Evolutionary conservation across 2,797 vertebrate species (phyloP), one percentile per base, ranked within the genome.

Genomic region (Carcharodon carcharias): DNA sequence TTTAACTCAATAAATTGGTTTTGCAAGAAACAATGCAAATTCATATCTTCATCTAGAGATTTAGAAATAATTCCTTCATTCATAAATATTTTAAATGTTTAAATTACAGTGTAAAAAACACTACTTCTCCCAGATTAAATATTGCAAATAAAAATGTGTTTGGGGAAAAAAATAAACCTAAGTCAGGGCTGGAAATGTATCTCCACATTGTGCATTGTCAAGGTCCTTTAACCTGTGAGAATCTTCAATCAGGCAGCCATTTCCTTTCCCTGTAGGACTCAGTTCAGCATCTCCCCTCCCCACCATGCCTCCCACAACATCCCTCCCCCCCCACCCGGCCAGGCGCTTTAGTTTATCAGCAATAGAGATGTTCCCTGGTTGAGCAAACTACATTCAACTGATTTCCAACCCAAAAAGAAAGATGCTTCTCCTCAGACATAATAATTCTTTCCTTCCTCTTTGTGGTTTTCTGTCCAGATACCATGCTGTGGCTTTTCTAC

Each of bases 81-180:
- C 96, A 96, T 96, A 96, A 97, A 96, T 96, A 96, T 97, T 97
- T 97, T 96, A 96, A 87, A 95, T 61, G 82, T 92, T 88, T 91
- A 96, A 97, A 97, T 95, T 61, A 58, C 77, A 89, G 89, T 61
- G 96, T 96, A 96, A 26, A 85, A 95, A 56, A 89, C 96, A 97
- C 96, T 97, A 96, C 12, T 1, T 58, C 50, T 77, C 69, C 3
- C 54, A 18, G 67, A 71, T 71, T 95, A 16, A 73, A 69, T 26
- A 95, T 56, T 95, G 50, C 26, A 58, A 67, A 67, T 40, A 93
- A 67, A 65, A 93, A 67, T 93, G 7, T 93, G 40, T 45, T 65
- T 45, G n/a, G 91, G 40, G 50, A 94, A 56, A 4, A 3, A 69
- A 95, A 14, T 11, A 50, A 45, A 69, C 40, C 2, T 35, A n/a